Conservation (phyloP, 2,113 vertebrate genomes). For the Rostratula benghalensis region DNA sequence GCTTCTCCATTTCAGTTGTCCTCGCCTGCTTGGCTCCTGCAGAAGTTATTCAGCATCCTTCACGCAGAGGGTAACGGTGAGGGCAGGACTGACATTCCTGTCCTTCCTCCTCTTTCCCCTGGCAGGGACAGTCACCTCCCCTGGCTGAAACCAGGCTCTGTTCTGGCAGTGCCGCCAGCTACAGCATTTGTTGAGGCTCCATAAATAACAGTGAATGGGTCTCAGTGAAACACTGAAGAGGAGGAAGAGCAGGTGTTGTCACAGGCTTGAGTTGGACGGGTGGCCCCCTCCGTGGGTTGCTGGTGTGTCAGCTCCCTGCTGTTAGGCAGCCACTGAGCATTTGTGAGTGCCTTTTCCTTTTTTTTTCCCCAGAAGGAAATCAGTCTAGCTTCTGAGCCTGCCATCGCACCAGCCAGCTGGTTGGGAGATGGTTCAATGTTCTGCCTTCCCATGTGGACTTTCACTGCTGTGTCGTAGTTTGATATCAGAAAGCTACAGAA, state of each 20-base stretch:
- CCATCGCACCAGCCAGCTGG: neutral
- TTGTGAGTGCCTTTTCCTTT: neutral
- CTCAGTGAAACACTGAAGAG: neutral
- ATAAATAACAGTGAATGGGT: slow-evolving; percentile 3
- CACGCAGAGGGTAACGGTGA: neutral
- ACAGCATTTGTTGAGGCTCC: neutral
- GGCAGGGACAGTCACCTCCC: neutral
- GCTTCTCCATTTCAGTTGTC: neutral
- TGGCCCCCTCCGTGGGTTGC: neutral
- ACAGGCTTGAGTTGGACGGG: neutral
- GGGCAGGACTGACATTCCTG: neutral
- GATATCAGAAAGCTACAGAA: neutral
- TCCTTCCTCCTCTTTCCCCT: neutral
- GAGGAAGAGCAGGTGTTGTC: slow-evolving; percentile 39
- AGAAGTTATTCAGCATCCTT: neutral
- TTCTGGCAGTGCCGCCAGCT: neutral
- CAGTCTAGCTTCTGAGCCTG: neutral
- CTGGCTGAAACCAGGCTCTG: neutral
- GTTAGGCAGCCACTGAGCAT: neutral
- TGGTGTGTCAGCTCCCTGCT: slow-evolving; percentile 35
- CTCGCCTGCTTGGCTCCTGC: neutral
- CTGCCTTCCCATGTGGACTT: neutral
- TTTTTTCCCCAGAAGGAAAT: neutral
- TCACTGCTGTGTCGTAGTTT: neutral
- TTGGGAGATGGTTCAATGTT: neutral